Conservation (phyloP, 1,140 invertebrate species). For the Pachypeltis micranthus region DNA sequence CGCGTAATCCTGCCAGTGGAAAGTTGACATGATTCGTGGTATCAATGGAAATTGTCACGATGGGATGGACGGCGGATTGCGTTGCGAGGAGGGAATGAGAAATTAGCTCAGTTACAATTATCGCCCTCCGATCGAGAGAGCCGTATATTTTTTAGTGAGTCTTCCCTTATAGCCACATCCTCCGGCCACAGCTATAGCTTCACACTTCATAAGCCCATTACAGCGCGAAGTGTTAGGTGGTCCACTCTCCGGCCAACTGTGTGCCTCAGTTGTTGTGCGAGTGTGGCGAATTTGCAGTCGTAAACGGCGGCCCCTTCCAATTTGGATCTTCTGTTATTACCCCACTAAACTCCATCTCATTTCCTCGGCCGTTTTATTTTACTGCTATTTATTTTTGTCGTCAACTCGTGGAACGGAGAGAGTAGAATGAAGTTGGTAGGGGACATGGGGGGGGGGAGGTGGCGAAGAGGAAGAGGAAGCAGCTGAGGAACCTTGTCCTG, state of each 20-base stretch:
- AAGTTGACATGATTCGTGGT: too few species aligned
- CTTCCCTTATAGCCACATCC: neutral
- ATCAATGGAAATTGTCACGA: too few species aligned
- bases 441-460: too few species aligned
- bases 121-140: neutral
- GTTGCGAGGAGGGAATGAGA: neutral
- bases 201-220: constrained; percentile 8
- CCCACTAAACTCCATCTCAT: constrained; percentile 9
- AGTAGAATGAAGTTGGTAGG: too few species aligned
- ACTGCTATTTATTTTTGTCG: constrained; percentile 5
- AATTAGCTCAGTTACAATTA: constrained; percentile 8
- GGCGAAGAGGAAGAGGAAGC: too few species aligned
- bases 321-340: constrained; percentile 9
- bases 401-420: too few species aligned
- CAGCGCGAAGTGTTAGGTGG: constrained; percentile 5
- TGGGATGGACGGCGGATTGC: neutral
- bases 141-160: constrained; percentile 6
- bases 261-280: constrained; percentile 5
- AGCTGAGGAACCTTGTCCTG: neutral
- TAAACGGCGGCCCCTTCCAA: constrained; percentile 4
- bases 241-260: constrained; percentile 1
- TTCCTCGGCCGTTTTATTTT: constrained; percentile 6
- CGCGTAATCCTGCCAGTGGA: too few species aligned
- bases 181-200: constrained; percentile 9
- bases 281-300: constrained; percentile 1